Conservation (phyloP, 1,140 invertebrate species). For the Chironomus striatipennis region DNA sequence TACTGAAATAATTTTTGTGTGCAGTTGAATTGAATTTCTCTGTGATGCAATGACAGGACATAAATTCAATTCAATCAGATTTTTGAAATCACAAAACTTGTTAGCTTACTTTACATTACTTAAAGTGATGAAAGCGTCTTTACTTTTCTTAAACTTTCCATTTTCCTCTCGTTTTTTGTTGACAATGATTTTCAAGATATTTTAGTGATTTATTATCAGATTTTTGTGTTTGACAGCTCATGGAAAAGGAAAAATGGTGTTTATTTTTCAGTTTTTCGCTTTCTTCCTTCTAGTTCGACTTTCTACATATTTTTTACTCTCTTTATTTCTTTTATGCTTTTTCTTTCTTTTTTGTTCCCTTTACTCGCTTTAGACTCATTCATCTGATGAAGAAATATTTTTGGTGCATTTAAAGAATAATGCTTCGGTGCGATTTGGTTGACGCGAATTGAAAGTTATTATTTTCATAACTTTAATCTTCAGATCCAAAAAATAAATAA, state of each 20-base stretch:
- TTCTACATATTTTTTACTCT: background rate
- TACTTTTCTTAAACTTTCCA: background rate
- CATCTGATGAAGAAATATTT: background rate
- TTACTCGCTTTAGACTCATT: background rate
- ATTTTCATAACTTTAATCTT: too few species aligned
- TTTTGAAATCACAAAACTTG: background rate
- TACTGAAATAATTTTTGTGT: background rate
- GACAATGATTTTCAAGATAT: conserved; percentile 23
- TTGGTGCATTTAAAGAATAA: too few species aligned
- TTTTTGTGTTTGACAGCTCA: conserved; percentile 16
- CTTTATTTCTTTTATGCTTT: background rate
- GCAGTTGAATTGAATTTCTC: background rate
- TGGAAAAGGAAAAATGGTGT: conserved; percentile 21
- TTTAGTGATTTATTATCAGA: conserved; percentile 24
- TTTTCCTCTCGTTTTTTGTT: background rate
- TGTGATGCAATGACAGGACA: too few species aligned
- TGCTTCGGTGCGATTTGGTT: too few species aligned
- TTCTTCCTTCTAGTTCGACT: background rate
- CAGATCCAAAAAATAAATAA: too few species aligned
- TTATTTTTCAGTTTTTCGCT: conserved; percentile 10
- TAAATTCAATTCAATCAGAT: background rate
- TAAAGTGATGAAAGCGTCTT: background rate
- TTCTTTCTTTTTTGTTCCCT: background rate
- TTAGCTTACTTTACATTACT: background rate
- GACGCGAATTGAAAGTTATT: too few species aligned